A percentile compares a stretch with the other conserved stretches of the same genome.
These are phyloP conservation scores for Acridotheres tristis DNA, from an alignment of 2,797 vertebrate species.

Conservation along the genomic window DNA sequence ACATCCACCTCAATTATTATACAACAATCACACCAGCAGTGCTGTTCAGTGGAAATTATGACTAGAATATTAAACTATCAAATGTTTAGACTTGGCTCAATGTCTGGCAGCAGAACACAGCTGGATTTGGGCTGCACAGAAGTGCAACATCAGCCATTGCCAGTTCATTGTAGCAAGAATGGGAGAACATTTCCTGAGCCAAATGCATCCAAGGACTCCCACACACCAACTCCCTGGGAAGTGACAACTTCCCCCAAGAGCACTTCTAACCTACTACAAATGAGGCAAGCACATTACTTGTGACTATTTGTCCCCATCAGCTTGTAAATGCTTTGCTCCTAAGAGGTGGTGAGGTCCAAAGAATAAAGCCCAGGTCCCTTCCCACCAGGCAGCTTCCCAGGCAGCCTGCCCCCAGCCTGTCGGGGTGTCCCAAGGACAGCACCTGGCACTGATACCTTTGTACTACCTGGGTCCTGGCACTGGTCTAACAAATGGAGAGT, in stretches of 20 bases:
- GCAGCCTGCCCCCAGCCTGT: not conserved
- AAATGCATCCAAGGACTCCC: not conserved
- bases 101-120: not conserved
- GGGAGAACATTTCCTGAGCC: not conserved
- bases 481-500: not conserved
- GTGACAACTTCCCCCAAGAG: not conserved
- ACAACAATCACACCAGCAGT: not conserved
- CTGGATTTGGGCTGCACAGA: not conserved
- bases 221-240: not conserved
- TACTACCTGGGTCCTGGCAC: not conserved
- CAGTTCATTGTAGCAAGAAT: not conserved
- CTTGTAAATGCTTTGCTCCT: not conserved
- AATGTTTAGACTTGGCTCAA: not conserved
- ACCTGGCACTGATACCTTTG: not conserved
- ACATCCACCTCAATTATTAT: not conserved
- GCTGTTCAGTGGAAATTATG: not conserved
- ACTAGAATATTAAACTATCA: not conserved
- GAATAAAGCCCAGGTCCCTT: not conserved
- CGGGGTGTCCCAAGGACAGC: not conserved
- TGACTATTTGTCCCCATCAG: not conserved
- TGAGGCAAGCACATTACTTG: not conserved
- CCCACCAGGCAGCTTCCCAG: not conserved
- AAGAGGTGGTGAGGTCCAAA: not conserved
- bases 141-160: not conserved
- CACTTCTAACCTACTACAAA: not conserved